Percentiles rank a stretch among this genome's conserved stretches.
Conservation (phyloP, 1,140 invertebrate species). For the Brachionus calyciflorus region DNA sequence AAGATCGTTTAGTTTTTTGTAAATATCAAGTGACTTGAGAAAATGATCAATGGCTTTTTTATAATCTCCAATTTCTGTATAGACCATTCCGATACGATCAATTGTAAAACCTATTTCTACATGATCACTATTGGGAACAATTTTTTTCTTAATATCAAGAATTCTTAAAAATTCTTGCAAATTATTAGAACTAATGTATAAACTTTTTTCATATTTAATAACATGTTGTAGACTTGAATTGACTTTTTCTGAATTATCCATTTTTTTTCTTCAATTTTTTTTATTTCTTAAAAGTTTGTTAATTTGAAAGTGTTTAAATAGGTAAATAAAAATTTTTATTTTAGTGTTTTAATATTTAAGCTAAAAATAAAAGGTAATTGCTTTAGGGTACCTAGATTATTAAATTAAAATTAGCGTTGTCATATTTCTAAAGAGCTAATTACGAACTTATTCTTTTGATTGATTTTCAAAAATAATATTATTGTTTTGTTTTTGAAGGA, state of each 20-base stretch:
- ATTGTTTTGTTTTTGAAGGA: no score
- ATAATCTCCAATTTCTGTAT: background rate
- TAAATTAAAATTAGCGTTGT: no score
- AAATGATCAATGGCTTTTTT: background rate
- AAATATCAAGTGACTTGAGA: background rate
- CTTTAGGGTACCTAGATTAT: no score
- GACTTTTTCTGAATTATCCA: background rate
- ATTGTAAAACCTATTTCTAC: background rate
- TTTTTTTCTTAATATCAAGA: background rate
- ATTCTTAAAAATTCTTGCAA: background rate
- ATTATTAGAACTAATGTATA: background rate
- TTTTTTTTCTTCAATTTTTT: background rate
- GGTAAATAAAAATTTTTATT: no score
- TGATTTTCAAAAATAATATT: no score
- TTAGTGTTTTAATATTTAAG: no score
- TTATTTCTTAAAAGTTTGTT: conserved; percentile 10
- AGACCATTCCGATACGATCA: background rate
- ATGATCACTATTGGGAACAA: background rate
- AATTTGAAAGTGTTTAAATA: no score
- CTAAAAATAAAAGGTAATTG: no score
- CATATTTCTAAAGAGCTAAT: no score
- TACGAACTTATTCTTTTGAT: no score
- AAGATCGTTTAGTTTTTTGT: background rate
- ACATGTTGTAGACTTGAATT: background rate
- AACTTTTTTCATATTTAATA: background rate